phyloP scores from a whole-genome alignment of 2,797 vertebrate species.

The Falco columbarius region DNA sequence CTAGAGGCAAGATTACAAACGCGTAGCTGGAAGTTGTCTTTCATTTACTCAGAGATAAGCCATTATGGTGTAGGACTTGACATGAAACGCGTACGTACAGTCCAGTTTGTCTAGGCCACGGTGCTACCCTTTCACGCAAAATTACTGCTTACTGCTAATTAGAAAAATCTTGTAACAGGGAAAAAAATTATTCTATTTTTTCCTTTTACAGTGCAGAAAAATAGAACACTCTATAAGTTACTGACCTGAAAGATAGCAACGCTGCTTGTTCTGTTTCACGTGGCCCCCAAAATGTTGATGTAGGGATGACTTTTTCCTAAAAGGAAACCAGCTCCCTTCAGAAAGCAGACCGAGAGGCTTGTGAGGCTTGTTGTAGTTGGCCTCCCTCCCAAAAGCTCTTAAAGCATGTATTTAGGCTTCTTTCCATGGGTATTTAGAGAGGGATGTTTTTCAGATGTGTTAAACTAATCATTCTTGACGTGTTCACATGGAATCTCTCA shows the following conservation, averaged over 20 bases:
- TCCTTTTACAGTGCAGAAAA: not conserved
- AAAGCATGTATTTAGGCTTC: not conserved
- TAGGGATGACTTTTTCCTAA: not conserved
- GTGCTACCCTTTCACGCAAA: not conserved
- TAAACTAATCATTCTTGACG: not conserved
- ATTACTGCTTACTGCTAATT: not conserved
- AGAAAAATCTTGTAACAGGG: not conserved
- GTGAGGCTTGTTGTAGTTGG: not conserved
- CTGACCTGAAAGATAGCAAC: not conserved
- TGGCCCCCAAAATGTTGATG: not conserved
- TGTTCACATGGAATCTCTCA: not conserved
- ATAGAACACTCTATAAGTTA: not conserved
- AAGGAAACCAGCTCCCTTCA: not conserved
- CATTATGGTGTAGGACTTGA: accelerated
- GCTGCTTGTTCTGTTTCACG: not conserved
- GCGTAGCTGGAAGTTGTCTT: not conserved
- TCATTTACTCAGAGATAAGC: not conserved
- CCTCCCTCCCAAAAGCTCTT: not conserved
- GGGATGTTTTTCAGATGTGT: not conserved
- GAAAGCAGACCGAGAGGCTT: not conserved
- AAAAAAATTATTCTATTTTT: not conserved
- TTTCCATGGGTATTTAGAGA: not conserved
- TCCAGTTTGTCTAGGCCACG: not conserved
- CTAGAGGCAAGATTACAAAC: accelerated
- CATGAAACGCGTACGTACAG: no score